Evolutionary conservation across 2,888 invertebrate genomes (phyloP), one percentile per base, ranked within the genome.

Genomic region (Clanis bilineata): DNA sequence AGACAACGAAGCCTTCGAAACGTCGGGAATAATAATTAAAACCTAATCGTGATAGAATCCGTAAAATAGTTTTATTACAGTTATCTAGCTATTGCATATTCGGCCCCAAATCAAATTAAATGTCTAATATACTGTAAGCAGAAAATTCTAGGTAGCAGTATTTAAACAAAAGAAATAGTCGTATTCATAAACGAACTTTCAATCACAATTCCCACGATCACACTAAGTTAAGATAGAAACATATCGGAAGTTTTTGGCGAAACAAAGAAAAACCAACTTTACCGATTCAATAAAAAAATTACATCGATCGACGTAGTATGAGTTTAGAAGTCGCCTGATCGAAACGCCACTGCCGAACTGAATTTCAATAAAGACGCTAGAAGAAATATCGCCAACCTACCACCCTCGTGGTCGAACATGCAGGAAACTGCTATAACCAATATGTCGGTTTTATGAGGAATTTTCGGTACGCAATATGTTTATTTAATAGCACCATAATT

Each of bases 301-400:
- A 58, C 39, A 23, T 58, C 38, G 23, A 58, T 38, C 18, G 38
- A 23, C 44, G 23, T 23, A 12, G 22, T 36, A 45, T 45, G 36
- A 47, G 23, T 58, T 38, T 47, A 39, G 47, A 45, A 38, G n/a
- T 57, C 64, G 58, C 61, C 73, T 76, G 82, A 83, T 83, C 77
- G 77, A 79, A 83, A 83, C 73, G 82, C 80, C 74, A 76, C 74
- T 75, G 70, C 74, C 76, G 74, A 76, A 68, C 75, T 85, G 89
- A 90, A 89, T 90, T 89, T 90, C 88, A 90, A 90, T 90, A 88
- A 85, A 85, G 86, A 77, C 76, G 68, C 73, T 67, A 69, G 70
- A 82, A 86, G 82, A 90, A 82, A 87, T 87, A 86, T 88, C 71
- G 79, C 72, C 69, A 69, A 70, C 76, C 76, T n/a, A 76, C 68